Evolutionary conservation across 2,888 invertebrate species (phyloP).

Genomic region (Eupithecia tripunctaria): DNA sequence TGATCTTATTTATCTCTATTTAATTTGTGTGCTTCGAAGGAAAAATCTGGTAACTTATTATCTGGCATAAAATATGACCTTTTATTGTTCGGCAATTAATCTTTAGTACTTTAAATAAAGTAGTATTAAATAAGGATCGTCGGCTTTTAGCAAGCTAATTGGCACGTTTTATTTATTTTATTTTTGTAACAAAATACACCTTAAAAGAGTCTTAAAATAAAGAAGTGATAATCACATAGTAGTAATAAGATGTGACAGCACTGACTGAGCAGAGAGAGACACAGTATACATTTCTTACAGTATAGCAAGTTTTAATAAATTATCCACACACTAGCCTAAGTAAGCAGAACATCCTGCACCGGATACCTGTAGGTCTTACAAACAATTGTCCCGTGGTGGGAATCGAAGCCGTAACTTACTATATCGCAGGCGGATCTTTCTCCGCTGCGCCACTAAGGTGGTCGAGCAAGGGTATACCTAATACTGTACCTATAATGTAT

Average conservation of each 20-base stretch:
- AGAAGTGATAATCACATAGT: conserved; percentile 54
- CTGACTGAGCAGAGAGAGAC: conserved; percentile 50
- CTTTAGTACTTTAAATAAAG: conserved; percentile 20
- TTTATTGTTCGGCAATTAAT: conserved; percentile 6
- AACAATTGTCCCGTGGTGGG: neutral
- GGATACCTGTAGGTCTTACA: too few species aligned
- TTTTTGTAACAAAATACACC: conserved; percentile 54
- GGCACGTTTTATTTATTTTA: conserved; percentile 44
- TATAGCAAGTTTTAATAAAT: conserved; percentile 38
- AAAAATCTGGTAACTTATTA: neutral
- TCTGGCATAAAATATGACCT: neutral
- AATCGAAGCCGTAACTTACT: neutral
- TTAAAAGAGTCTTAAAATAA: conserved; percentile 41
- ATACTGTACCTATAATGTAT: neutral
- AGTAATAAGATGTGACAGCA: conserved; percentile 59
- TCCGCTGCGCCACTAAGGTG: neutral
- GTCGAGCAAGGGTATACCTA: neutral
- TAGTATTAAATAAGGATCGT: conserved; percentile 1
- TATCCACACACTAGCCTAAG: neutral
- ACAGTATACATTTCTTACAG: conserved; percentile 44
- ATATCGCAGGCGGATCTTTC: neutral
- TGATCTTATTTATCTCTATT: neutral
- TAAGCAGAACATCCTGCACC: too few species aligned
- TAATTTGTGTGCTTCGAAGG: neutral
- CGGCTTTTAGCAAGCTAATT: conserved; percentile 18